Conservation (phyloP, 1,140 invertebrate genomes). For the Drosophila jambulina region DNA sequence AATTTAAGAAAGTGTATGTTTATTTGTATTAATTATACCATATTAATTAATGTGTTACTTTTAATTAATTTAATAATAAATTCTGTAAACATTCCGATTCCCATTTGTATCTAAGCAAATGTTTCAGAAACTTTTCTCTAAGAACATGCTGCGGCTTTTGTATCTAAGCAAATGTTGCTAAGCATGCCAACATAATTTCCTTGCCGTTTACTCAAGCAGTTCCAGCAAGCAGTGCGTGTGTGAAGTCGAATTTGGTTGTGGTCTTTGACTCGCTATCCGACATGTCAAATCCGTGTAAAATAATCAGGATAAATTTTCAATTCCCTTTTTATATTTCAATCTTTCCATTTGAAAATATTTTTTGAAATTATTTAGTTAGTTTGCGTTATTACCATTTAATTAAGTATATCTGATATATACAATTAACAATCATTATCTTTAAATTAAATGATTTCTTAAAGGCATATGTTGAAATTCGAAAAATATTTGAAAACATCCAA, state of each 20-base stretch:
- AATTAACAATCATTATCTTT: neutral
- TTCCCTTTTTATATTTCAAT: neutral
- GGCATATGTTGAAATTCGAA: neutral
- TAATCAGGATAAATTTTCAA: neutral
- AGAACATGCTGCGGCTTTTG: neutral
- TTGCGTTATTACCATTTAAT: neutral
- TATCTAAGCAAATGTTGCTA: neutral
- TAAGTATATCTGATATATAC: rapidly evolving
- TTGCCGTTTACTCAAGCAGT: constrained; percentile 39
- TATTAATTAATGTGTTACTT: no score
- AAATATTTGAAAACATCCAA: neutral
- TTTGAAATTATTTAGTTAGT: neutral
- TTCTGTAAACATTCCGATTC: neutral
- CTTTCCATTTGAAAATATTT: neutral
- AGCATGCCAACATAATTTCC: neutral
- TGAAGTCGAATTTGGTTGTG: constrained; percentile 27
- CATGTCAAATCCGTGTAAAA: constrained; percentile 1
- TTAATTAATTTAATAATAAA: neutral
- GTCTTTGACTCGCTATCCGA: constrained; percentile 17
- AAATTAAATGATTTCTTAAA: neutral
- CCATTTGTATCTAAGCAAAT: neutral
- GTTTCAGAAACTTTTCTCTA: neutral
- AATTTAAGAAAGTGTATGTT: neutral
- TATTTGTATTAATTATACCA: neutral
- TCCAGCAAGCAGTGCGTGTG: constrained; percentile 22